Conservation (phyloP, 2,113 vertebrate species). For the Tinamus guttatus region DNA sequence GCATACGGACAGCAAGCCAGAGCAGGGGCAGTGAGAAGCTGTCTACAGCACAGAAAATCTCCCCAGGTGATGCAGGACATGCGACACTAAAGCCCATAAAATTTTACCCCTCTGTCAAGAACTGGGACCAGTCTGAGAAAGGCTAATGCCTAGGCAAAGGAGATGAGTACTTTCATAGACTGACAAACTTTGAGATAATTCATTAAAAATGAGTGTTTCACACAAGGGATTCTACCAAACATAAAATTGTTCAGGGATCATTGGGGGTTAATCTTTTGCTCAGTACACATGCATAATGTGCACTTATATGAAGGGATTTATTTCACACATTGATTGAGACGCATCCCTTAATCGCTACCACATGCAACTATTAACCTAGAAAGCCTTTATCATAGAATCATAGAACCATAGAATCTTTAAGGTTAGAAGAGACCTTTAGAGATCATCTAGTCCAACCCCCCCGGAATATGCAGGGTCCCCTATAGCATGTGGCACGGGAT, state of each 20-base stretch:
- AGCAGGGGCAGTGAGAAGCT: not conserved
- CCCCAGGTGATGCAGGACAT: not conserved
- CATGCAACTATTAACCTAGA: not conserved
- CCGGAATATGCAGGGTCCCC: no score
- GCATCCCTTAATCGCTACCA: not conserved
- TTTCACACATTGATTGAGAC: not conserved
- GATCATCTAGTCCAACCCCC: no score
- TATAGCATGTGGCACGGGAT: no score
- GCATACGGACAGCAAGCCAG: not conserved
- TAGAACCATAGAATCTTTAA: no score
- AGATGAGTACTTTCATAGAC: not conserved
- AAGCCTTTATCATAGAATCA: not conserved
- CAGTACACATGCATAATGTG: not conserved
- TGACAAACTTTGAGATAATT: slow-evolving; percentile 5
- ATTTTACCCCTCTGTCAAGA: not conserved
- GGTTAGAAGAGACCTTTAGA: no score
- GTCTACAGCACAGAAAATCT: not conserved
- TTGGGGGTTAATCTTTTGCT: not conserved
- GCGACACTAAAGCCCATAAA: not conserved
- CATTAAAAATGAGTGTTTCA: not conserved
- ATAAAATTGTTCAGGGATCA: not conserved
- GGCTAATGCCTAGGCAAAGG: not conserved
- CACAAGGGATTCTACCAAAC: not conserved
- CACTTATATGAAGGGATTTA: not conserved
- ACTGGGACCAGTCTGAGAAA: not conserved